These are phyloP conservation scores for Machaerirhynchus nigripectus DNA, from an alignment of 2,113 vertebrate species.

Conservation along the genomic window DNA sequence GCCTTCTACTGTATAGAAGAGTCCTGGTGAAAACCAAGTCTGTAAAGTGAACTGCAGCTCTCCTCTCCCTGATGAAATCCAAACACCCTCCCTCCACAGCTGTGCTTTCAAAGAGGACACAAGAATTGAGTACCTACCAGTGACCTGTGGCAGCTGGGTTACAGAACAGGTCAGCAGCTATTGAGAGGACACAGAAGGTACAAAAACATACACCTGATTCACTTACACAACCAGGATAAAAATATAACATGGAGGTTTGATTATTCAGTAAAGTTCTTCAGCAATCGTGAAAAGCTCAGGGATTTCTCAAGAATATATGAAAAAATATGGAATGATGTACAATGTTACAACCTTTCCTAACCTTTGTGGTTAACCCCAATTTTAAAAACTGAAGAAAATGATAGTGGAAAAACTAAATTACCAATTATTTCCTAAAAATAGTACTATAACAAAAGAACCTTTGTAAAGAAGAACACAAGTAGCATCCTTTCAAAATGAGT, in stretches of 20 bases:
- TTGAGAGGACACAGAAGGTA: not conserved
- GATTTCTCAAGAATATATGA: not conserved
- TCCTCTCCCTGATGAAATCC: not conserved
- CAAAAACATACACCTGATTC: not conserved
- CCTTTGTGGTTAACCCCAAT: not conserved
- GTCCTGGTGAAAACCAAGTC: not conserved
- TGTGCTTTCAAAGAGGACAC: not conserved
- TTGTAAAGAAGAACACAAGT: not conserved
- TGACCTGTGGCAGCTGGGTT: not conserved
- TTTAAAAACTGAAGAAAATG: not conserved
- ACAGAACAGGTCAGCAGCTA: not conserved
- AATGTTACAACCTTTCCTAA: not conserved
- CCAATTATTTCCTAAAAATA: not conserved
- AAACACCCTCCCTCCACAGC: not conserved
- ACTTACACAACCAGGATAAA: not conserved
- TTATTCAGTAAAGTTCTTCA: not conserved
- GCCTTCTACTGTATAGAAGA: not conserved
- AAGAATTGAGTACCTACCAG: not conserved
- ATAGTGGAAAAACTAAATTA: not conserved
- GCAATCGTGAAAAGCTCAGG: fast-evolving
- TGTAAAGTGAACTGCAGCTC: not conserved
- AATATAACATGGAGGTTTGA: not conserved
- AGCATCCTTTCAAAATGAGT: not conserved
- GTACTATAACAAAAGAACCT: not conserved
- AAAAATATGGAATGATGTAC: not conserved